Evolutionary conservation across 1,140 invertebrate species (phyloP).

Genomic region (Eueides isabella): DNA sequence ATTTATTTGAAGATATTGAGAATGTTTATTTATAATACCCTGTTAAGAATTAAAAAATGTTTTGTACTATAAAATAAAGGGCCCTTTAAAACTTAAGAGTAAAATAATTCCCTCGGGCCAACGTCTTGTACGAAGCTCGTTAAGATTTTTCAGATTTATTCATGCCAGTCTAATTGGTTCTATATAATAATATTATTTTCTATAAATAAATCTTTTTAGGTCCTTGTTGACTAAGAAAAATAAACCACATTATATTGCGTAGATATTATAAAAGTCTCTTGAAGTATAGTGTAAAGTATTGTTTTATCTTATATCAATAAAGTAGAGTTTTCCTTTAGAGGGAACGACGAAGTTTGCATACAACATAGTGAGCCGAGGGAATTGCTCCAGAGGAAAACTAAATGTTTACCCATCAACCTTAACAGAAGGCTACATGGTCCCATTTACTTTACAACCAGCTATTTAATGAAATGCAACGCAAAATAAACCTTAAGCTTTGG

Average conservation of each 20-base stretch:
- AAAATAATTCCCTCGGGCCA: not conserved
- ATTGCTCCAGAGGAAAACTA: constrained; percentile 33
- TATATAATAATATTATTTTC: not conserved
- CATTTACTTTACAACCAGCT: constrained; percentile 44
- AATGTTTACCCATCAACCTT: constrained; percentile 42
- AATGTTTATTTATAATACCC: not conserved
- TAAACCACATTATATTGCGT: not conserved
- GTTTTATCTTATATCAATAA: constrained; percentile 45
- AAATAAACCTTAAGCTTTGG: constrained; percentile 58
- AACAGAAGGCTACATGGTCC: constrained; percentile 43
- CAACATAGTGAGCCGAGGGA: constrained; percentile 48
- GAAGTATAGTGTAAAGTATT: constrained; percentile 10
- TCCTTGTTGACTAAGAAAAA: not conserved
- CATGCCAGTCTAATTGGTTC: not conserved
- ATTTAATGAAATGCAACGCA: constrained; percentile 38
- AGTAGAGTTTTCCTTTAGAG: constrained; percentile 49
- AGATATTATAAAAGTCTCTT: not conserved
- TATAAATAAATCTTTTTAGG: not conserved
- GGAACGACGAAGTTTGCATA: constrained; percentile 54
- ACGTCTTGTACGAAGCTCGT: not conserved
- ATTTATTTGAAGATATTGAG: not conserved
- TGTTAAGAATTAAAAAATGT: too few relatives aligned
- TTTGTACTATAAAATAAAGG: not conserved
- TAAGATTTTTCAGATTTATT: constrained; percentile 8
- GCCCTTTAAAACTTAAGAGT: not conserved